phyloP scores from a whole-genome alignment of 2,888 invertebrate species.

The Sphecodes monilicornis region DNA sequence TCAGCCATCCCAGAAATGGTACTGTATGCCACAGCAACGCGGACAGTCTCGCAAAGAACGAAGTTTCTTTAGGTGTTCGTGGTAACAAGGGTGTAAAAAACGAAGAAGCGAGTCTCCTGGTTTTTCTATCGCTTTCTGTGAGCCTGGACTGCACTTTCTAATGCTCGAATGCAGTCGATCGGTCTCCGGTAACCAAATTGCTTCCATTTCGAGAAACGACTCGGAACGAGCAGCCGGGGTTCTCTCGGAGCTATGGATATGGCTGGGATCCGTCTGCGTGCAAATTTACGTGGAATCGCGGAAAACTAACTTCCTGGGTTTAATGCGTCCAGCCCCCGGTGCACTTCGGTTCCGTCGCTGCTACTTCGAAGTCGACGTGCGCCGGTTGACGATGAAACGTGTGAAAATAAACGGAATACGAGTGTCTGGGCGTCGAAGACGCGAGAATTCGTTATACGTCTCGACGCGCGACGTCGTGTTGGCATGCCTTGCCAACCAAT shows the following conservation, averaged over 20 bases:
- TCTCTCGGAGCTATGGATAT: neutral
- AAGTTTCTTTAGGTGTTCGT: conserved; percentile 12
- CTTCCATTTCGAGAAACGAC: conserved; percentile 31
- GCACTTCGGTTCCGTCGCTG: neutral
- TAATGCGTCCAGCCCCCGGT: neutral
- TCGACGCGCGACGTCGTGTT: neutral
- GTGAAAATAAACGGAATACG: conserved; percentile 4
- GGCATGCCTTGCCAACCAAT: neutral
- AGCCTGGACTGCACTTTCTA: conserved; percentile 4
- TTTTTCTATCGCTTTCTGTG: neutral
- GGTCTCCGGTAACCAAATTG: conserved; percentile 6
- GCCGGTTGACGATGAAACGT: neutral
- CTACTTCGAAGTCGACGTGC: neutral
- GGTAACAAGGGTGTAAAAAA: conserved; percentile 7
- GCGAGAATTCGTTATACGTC: neutral
- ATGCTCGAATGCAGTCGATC: neutral
- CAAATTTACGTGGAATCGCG: conserved; percentile 29
- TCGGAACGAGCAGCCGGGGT: conserved; percentile 6
- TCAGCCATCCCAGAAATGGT: no score
- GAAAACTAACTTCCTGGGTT: conserved; percentile 27
- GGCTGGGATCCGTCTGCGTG: neutral
- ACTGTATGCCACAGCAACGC: conserved; percentile 41
- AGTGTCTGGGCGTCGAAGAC: neutral
- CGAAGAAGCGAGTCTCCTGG: conserved; percentile 6
- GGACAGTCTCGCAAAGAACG: conserved; percentile 30